These are phyloP conservation scores for Bembecia ichneumoniformis DNA, from an alignment of 2,888 invertebrate genomes.

Conservation along the genomic window DNA sequence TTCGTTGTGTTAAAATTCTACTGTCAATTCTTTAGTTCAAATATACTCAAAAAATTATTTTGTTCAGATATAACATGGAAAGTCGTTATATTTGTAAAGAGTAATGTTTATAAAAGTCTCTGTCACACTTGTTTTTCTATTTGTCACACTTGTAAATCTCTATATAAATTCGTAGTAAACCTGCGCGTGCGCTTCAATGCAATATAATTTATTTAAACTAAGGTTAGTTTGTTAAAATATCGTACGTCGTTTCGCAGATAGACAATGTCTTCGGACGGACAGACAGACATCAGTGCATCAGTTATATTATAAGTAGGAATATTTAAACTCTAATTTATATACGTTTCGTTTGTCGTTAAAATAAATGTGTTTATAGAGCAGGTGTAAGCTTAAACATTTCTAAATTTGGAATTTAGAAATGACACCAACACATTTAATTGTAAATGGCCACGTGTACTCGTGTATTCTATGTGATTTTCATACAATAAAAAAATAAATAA, in stretches of 20 bases:
- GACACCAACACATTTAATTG: no score
- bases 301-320: not conserved
- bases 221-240: conserved; percentile 47
- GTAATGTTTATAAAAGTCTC: no score
- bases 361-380: not conserved
- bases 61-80: no score
- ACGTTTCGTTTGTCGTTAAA: not conserved
- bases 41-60: no score
- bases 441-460: no score
- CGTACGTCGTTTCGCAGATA: conserved; percentile 26
- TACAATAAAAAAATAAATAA: no score
- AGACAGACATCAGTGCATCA: conserved; percentile 19
- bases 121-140: not conserved
- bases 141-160: not conserved
- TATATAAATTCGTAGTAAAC: conserved; percentile 1
- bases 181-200: conserved; percentile 24
- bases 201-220: conserved; percentile 40
- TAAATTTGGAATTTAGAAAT: no score
- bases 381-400: not conserved
- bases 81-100: no score
- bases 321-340: not conserved
- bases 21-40: no score
- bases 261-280: conserved; percentile 30
- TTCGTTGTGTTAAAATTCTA: no score
- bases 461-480: no score